These are phyloP conservation scores for Oryzias curvinotus DNA, from an alignment of 2,113 vertebrate genomes.

Conservation along the genomic window DNA sequence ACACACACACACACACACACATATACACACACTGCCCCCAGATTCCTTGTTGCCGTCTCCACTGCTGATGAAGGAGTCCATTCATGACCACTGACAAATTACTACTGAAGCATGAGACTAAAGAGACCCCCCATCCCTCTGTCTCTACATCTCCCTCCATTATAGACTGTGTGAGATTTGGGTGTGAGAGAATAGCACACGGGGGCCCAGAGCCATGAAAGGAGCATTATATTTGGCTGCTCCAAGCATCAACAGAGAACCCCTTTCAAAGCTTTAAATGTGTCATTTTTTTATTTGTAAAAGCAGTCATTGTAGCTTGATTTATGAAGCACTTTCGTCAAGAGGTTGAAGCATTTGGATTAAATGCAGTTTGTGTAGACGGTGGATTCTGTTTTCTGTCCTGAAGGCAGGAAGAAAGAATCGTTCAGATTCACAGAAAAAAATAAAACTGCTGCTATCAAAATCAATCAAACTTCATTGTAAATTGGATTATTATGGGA, in stretches of 20 bases:
- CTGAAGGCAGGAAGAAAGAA: no score
- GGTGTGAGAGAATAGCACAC: conserved; percentile 57
- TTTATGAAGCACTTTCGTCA: not conserved
- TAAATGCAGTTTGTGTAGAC: no score
- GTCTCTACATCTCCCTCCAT: conserved; percentile 43
- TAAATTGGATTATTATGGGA: no score
- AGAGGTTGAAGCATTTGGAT: no score
- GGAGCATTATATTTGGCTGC: conserved; percentile 38
- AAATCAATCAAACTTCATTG: no score
- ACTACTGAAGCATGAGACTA: conserved; percentile 79
- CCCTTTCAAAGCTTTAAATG: no score
- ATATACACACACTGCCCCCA: conserved; percentile 20
- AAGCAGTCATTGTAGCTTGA: not conserved
- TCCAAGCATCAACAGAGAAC: not conserved
- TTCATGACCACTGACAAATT: conserved; percentile 76
- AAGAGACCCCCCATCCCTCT: conserved; percentile 55
- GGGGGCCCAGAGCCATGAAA: conserved; percentile 46
- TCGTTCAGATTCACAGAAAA: no score
- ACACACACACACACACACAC: conserved; percentile 28
- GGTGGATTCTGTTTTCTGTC: no score
- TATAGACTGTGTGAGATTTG: conserved; percentile 52
- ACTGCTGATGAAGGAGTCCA: conserved; percentile 61
- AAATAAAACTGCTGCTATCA: no score
- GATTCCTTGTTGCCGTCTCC: conserved; percentile 42
- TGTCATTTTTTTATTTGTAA: not conserved